A percentile compares a stretch with the other conserved stretches of the same genome.
phyloP scores from a whole-genome alignment of 2,797 vertebrate genomes.

The Gymnothorax javanicus region DNA sequence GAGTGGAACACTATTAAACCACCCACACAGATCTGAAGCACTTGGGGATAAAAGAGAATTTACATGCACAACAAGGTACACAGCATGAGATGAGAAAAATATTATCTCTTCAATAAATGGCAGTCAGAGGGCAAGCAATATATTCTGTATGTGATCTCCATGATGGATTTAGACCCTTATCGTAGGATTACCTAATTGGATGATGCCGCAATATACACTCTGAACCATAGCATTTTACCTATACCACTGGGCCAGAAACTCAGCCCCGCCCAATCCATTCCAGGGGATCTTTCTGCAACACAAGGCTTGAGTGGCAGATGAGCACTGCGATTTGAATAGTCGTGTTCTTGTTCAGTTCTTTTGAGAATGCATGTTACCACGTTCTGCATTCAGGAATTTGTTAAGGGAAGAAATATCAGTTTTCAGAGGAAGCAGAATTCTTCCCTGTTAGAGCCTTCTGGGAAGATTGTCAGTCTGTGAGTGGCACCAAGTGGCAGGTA shows the following conservation, averaged over 20 bases:
- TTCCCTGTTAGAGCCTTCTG: background rate
- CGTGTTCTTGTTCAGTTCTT: background rate
- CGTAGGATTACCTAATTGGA: background rate
- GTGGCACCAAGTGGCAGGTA: slow-evolving; percentile 41
- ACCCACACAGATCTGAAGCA: background rate
- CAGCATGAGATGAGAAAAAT: background rate
- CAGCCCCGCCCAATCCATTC: background rate
- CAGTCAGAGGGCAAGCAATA: background rate
- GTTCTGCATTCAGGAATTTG: background rate
- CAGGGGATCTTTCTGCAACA: background rate
- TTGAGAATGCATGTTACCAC: background rate
- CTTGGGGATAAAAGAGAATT: background rate
- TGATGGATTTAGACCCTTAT: background rate
- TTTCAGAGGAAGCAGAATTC: background rate
- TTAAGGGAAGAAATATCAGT: background rate
- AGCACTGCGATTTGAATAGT: background rate
- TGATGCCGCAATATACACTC: background rate
- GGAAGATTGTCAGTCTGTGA: slow-evolving; percentile 22
- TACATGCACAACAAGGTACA: background rate
- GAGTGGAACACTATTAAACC: background rate
- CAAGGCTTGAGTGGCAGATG: background rate
- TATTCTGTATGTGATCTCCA: background rate
- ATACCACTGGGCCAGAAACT: background rate
- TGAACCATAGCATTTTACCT: background rate
- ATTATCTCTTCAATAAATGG: background rate